Evolutionary conservation across 2,888 invertebrate genomes (phyloP), one percentile per base, ranked within the genome.

Genomic region (Diogma glabrata): DNA sequence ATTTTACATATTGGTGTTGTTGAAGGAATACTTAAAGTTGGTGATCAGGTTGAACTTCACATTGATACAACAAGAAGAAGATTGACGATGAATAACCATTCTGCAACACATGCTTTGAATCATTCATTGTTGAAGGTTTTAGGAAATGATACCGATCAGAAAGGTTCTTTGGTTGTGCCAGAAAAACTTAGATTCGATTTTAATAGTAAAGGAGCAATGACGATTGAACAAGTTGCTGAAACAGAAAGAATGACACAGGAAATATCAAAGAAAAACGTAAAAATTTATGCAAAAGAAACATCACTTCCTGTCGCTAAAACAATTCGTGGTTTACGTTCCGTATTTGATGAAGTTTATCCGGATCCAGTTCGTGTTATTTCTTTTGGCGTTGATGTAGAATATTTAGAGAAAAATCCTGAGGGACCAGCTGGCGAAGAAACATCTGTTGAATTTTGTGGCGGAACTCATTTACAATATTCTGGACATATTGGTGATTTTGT

Each of bases 401-500:
- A 88, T 43, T 74, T 99, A 40, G 85, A 94, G 64, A 74, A 77
- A 22, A 85, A 97, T 71, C 96, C 97, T 0, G 78, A 85, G 51
- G 80, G 86, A 19, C 77, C 81, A 17, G 79, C 76, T 36, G 96
- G 87, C 1, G 78, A 79, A 48, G 75, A 82, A 53, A 95, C 95
- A 0, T 95, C 97, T 2, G 89, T 99, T 6, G 99, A 99, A 73
- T 99, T 99, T 73, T 99, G 99, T 70, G 99, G 99, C 52, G 99
- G 99, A 60, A 99, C 99, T 7, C 97, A 97, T 75, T 76, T 97
- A 52, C 81, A 84, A 60, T 82, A 84, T 60, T 86, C 94, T 17
- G 88, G 92, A 0, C 95, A 99, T 67, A 87, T 96, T 63, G 94
- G 93, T 28, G 85, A 90, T 60, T 92, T 99, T 72, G 87, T 96